Evolutionary conservation across 2,113 vertebrate species (phyloP).

Genomic region (Probosciger aterrimus): DNA sequence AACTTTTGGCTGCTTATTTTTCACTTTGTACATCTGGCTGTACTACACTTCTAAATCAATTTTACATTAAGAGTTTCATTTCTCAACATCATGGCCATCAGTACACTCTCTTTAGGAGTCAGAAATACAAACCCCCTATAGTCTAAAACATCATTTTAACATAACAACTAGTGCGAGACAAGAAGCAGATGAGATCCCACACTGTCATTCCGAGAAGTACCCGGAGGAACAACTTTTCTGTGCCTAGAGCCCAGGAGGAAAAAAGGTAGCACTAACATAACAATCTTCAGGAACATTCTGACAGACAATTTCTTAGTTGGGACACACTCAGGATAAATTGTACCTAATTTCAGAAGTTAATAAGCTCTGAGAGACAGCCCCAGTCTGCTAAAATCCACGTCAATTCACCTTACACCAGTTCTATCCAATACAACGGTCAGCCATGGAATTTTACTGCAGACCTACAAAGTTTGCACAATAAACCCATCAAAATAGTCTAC

Average conservation of each 20-base stretch:
- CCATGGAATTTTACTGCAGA: neutral
- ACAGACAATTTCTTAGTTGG: neutral
- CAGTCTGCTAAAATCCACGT: neutral
- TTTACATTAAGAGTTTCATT: neutral
- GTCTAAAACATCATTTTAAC: neutral
- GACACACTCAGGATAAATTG: neutral
- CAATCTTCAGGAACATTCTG: neutral
- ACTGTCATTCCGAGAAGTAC: neutral
- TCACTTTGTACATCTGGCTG: neutral
- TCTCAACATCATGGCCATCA: neutral
- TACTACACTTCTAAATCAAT: neutral
- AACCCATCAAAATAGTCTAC: neutral
- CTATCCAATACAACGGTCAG: neutral
- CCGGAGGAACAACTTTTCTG: neutral
- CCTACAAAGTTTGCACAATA: neutral
- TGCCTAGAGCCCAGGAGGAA: neutral
- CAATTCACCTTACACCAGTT: neutral
- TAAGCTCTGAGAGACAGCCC: neutral
- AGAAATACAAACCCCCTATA: neutral
- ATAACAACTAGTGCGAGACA: neutral
- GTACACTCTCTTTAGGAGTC: neutral
- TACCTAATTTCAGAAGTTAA: neutral
- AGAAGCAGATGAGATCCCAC: neutral
- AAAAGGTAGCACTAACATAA: neutral
- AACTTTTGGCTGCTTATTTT: neutral